Percentiles rank a stretch among this genome's conserved stretches.
These are phyloP conservation scores for Rotaria socialis DNA, from an alignment of 2,888 invertebrate genomes.

Conservation along the genomic window DNA sequence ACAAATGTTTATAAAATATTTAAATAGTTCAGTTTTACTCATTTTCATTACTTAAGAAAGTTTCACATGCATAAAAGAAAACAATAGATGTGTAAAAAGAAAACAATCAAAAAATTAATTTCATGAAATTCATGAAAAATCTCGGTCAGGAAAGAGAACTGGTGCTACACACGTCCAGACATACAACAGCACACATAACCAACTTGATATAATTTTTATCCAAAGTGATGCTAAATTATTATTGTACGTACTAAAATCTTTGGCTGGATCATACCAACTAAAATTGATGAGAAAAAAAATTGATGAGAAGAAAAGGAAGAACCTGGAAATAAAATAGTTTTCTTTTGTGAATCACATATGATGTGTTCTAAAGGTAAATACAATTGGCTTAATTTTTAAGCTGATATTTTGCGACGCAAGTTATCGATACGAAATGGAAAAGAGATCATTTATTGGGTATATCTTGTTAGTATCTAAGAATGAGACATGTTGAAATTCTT, in stretches of 20 bases:
- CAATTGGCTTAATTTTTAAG: no score
- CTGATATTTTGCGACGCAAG: no score
- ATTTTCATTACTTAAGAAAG: background rate
- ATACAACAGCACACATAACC: slow-evolving; percentile 86
- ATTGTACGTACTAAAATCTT: slow-evolving; percentile 72
- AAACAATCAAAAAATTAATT: background rate
- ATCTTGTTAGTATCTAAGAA: no score
- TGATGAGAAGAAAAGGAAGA: background rate
- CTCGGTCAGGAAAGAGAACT: slow-evolving; percentile 38
- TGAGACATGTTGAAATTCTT: no score
- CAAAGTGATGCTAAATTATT: slow-evolving; percentile 83
- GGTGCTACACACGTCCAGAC: slow-evolving; percentile 70
- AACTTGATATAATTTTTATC: slow-evolving; percentile 94
- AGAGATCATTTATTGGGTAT: no score
- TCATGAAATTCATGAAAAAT: slow-evolving; percentile 22
- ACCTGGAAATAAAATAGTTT: no score
- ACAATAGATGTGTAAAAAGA: background rate
- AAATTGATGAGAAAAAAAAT: background rate
- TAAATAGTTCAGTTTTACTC: background rate
- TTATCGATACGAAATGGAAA: no score
- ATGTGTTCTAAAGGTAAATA: no score
- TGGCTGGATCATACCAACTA: slow-evolving; percentile 12
- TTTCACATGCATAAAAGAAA: background rate
- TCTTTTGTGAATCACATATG: no score
- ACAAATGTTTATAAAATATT: background rate